A percentile compares a stretch with the other conserved stretches of the same genome.
Evolutionary conservation across 2,797 vertebrate species (phyloP).

Genomic region (Micropoecilia bifurca): DNA sequence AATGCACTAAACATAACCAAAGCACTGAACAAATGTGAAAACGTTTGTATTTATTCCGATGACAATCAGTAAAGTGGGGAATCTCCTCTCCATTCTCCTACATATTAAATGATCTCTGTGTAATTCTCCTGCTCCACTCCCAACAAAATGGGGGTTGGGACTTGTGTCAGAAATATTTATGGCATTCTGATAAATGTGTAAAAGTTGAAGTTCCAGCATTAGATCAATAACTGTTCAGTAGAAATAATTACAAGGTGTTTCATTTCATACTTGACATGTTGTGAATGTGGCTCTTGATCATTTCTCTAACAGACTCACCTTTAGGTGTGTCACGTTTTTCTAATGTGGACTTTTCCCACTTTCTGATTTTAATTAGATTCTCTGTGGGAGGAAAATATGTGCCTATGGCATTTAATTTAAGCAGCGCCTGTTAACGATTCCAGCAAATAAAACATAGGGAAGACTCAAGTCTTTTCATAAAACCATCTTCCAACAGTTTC

Average conservation of each 20-base stretch:
- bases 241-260: background rate
- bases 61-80: background rate
- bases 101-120: background rate
- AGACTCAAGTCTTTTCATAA: background rate
- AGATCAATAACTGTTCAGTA: background rate
- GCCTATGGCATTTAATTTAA: conserved; percentile 6
- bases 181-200: background rate
- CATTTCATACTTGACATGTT: background rate
- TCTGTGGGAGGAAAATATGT: conserved; percentile 4
- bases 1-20: background rate
- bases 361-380: conserved; percentile 8
- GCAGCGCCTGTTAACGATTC: conserved; percentile 3
- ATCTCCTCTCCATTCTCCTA: background rate
- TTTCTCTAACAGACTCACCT: conserved; percentile 2
- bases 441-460: background rate
- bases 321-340: background rate
- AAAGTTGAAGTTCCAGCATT: background rate
- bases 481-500: background rate
- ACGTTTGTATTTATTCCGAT: background rate
- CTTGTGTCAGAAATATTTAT: background rate
- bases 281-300: background rate
- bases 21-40: background rate
- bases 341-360: background rate
- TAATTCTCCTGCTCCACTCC: background rate
- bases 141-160: background rate